Percentiles rank a stretch among this genome's conserved stretches.
Conservation (phyloP, 2,888 invertebrate species). For the Tiliacea citrago region DNA sequence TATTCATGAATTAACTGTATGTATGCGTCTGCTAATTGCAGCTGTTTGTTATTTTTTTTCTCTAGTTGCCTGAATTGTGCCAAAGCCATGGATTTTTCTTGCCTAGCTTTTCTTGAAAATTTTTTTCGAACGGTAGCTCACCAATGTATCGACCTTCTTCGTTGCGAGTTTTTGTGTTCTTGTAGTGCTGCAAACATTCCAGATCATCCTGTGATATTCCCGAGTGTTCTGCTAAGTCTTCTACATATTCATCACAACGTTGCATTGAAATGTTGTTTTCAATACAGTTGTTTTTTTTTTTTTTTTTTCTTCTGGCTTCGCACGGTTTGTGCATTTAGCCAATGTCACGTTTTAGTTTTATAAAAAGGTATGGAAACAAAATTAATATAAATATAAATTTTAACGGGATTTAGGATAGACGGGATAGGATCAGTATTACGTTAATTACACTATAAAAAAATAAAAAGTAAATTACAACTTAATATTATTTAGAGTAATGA, state of each 20-base stretch:
- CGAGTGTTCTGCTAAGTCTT: constrained; percentile 5
- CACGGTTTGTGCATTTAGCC: no score
- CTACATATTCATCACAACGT: constrained; percentile 8
- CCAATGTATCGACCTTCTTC: not conserved
- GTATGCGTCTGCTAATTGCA: not conserved
- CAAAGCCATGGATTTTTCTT: not conserved
- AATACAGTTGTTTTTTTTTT: no score
- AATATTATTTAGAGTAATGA: no score
- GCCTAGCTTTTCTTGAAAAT: not conserved
- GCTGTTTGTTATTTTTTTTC: not conserved
- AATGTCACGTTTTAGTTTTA: no score
- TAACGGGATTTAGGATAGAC: no score
- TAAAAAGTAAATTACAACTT: no score
- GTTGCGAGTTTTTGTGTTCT: not conserved
- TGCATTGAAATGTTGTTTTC: not conserved
- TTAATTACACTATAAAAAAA: no score
- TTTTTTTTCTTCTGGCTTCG: no score
- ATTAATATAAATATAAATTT: no score
- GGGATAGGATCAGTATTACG: no score
- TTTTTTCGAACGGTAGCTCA: not conserved
- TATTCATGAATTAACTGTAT: constrained; percentile 4
- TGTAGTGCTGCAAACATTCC: not conserved
- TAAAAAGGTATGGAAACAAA: no score
- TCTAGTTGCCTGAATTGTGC: not conserved
- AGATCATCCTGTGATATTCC: not conserved